Base-by-base conservation (phyloP, 2,797 vertebrate genomes). In the Lepilemur septentrionalis region DNA sequence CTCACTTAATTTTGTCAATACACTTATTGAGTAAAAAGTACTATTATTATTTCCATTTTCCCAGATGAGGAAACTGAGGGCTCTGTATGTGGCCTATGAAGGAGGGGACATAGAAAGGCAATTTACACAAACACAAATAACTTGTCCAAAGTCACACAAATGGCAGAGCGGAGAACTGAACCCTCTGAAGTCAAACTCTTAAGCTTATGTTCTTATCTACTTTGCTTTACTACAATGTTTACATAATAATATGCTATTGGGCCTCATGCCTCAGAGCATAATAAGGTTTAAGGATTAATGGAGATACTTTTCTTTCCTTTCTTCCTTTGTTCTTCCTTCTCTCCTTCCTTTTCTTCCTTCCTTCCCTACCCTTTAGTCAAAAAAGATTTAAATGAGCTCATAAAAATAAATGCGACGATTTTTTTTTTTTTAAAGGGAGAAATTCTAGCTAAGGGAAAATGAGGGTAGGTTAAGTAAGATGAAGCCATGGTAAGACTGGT, bases 371-470 rank as follows among this genome's bases (percentile, higher is more conserved):
- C 32, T 72, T 57, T 79, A 67, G 83, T 96, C 3, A 22, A 52
- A 93, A 87, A 43, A 0, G 30, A 41, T 48, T 92, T 70, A 78
- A 92, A 63, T 85, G 35, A 59, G 23, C 52, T 93, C 88, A 88
- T 80, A 88, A 91, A 94, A 84, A 84, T 95, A 92, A 86, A 63
- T 20, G 9, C n/a, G 80, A 88, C 52, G 38, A 52, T 79, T 67
- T 59, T 35, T 52, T 52, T 52, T 79, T 69, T 61, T 65, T 30
- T 38, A 65, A 85, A 76, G 35, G 5, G 35, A 80, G 63, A 92
- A 76, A 78, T 92, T 75, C 20, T 17, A 69, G 38, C 70, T 69
- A 90, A 85, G 28, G 25, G 52, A 65, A 95, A 79, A 89, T n/a
- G 43, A 79, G 7, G 2, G 20, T 78, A 79, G 50, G 43, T 59